Conservation (phyloP, 2,113 vertebrate genomes). For the Daboia siamensis region DNA sequence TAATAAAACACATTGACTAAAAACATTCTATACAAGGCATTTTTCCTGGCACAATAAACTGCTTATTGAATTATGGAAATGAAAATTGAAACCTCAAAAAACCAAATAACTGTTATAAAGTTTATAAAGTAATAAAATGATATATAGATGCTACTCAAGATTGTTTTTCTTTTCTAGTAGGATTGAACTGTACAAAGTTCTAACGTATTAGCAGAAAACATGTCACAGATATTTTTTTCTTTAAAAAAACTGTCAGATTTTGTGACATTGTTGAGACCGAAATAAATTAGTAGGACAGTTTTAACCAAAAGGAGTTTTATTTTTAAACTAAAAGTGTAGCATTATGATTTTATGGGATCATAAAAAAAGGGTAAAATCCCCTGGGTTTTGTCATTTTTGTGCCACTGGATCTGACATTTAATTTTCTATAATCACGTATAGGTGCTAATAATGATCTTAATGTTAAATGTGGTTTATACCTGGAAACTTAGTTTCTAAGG, state of each 20-base stretch:
- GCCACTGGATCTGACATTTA: background rate
- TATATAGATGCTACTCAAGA: background rate
- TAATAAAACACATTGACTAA: constrained; percentile 13
- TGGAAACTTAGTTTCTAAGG: background rate
- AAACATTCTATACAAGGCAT: background rate
- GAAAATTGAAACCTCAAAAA: constrained; percentile 5
- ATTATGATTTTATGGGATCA: background rate
- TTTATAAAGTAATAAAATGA: background rate
- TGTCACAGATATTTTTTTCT: background rate
- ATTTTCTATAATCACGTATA: background rate
- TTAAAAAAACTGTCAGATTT: background rate
- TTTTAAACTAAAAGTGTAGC: background rate
- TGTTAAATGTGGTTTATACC: background rate
- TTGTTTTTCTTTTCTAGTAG: background rate
- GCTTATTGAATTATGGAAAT: constrained; percentile 23
- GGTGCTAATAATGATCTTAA: background rate
- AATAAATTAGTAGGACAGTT: background rate
- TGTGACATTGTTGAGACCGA: background rate
- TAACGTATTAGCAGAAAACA: background rate
- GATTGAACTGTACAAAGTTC: background rate
- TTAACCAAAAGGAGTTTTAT: background rate
- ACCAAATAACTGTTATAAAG: background rate
- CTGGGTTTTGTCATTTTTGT: background rate
- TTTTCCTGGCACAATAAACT: background rate
- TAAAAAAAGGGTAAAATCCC: background rate